These are phyloP conservation scores for Myopa tessellatipennis DNA, from an alignment of 2,888 invertebrate genomes.

Conservation along the genomic window DNA sequence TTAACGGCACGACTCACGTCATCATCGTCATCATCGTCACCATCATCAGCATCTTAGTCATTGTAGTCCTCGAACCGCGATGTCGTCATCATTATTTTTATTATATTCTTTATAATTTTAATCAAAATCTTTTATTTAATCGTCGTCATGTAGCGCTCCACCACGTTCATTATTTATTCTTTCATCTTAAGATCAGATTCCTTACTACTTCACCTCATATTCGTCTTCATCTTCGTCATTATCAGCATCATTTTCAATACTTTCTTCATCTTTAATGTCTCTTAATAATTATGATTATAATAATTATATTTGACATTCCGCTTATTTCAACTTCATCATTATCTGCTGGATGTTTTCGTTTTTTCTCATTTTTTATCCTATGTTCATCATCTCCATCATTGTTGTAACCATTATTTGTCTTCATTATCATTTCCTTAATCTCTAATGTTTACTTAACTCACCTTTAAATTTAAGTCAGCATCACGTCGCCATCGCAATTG, in stretches of 20 bases:
- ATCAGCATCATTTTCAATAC: background rate
- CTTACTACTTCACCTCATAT: background rate
- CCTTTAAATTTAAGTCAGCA: background rate
- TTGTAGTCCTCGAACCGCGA: too few species aligned
- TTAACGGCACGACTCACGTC: too few species aligned
- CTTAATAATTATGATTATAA: too few species aligned
- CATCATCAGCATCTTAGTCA: too few species aligned
- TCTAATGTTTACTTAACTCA: background rate
- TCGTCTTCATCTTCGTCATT: background rate
- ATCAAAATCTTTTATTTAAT: too few species aligned
- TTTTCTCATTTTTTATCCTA: slow-evolving; percentile 6
- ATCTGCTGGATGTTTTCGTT: background rate
- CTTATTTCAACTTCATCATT: slow-evolving; percentile 23
- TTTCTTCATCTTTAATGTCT: background rate
- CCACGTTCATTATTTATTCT: too few species aligned
- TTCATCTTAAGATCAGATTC: too few species aligned
- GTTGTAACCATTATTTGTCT: background rate
- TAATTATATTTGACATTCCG: slow-evolving; percentile 12
- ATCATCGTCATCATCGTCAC: too few species aligned
- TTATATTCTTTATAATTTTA: too few species aligned
- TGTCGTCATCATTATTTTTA: too few species aligned
- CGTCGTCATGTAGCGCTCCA: too few species aligned
- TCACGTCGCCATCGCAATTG: background rate
- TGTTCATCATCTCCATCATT: too few species aligned
- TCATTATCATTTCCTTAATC: background rate